Evolutionary conservation across 2,113 vertebrate genomes (phyloP).

Genomic region (Suncus etruscus): DNA sequence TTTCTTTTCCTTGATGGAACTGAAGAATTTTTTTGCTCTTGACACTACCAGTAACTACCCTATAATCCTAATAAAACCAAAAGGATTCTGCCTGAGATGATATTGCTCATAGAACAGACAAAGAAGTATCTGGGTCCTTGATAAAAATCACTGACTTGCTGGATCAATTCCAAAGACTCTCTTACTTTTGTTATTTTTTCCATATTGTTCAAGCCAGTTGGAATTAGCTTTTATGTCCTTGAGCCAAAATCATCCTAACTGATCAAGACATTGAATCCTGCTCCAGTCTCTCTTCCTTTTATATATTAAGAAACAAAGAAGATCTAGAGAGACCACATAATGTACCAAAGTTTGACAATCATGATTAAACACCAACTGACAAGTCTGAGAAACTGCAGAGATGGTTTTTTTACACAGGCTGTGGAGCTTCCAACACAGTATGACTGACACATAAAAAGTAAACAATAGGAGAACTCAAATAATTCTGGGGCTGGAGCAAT

Average conservation of each 20-base stretch:
- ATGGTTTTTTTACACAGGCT: background rate
- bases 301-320: conserved; percentile 14
- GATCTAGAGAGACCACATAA: background rate
- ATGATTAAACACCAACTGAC: background rate
- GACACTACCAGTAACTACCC: background rate
- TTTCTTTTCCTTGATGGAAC: background rate
- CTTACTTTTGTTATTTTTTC: background rate
- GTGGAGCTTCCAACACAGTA: background rate
- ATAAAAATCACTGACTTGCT: background rate
- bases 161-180: background rate
- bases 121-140: background rate
- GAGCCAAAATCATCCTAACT: background rate
- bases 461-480: background rate
- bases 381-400: background rate
- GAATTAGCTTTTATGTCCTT: background rate
- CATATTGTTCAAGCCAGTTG: background rate
- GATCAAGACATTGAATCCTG: background rate
- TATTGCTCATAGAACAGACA: background rate
- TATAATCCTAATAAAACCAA: too few relatives aligned
- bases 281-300: background rate
- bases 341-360: background rate
- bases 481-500: background rate
- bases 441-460: background rate
- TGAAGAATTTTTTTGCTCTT: background rate
- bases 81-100: background rate